Evolutionary conservation across 2,113 vertebrate species (phyloP), one percentile per base, ranked within the genome.

Genomic region (Lipotes vexillifer): DNA sequence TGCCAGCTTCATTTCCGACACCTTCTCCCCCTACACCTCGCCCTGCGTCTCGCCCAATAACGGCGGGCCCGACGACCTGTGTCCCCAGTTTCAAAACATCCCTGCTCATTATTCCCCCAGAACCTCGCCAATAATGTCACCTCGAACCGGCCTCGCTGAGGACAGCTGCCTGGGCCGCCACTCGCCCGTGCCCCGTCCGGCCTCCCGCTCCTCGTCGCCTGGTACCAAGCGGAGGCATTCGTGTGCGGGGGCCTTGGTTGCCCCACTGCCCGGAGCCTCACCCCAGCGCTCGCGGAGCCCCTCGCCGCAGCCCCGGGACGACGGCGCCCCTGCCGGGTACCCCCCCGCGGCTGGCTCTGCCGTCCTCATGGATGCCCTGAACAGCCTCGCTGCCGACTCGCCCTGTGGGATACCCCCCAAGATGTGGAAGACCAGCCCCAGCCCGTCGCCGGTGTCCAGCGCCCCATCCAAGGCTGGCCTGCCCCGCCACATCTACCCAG

Each of bases 1-100:
- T 98, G 99, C 99, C 99, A 99, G 99, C 99, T 99, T 99, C 99
- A 99, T 99, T 98, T 99, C 99, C 61, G 99, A 99, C 99, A 99
- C 98, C 98, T 98, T 99, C 98, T 99, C 99, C 97, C 99, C 99
- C 98, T 99, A 99, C 99, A 99, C 99, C 4, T 99, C 99, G 82
- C 99, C 99, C 90, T 99, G 99, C 75, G 99, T 99, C 98, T 99
- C 99, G 97, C 99, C 99, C 98, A 99, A 99, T 98, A 99, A 99
- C 95, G 99, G 98, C 95, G 99, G 99, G 97, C 98, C 99, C 85
- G 99, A 99, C 97, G 99, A 99, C 98, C 99, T 99, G 97, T 99
- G 99, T 98, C 99, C 99, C 31, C 99, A 99, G 61, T 98, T 99
- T 97, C 99, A 99, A 99, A 99, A 99, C 99, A 99, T 99, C 99